Evolutionary conservation across 2,888 invertebrate species (phyloP), one percentile per base, ranked within the genome.

Genomic region (Torymus tubicola): DNA sequence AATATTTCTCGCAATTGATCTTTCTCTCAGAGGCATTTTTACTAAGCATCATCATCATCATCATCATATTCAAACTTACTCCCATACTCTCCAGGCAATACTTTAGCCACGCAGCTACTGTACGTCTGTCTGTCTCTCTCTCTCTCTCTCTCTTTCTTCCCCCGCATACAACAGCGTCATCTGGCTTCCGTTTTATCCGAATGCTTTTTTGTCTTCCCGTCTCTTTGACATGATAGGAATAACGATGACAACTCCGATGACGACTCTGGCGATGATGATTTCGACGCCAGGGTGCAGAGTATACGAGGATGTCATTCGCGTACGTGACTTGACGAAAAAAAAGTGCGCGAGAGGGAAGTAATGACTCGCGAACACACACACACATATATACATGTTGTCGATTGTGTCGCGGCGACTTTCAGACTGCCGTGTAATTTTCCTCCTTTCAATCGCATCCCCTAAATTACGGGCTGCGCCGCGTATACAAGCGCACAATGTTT

Each of bases 111-210:
- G n/a, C 42, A 42, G 42, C 42, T 42, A 42, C 42, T 42, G 42
- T 8, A 57, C 52, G 64, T 70, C 64, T 74, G 74, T 63, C 64
- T 21, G 21, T 21, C 21, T 21, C 42, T 42, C 42, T 8, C 8
- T 8, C 42, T 21, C 69, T 70, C 71, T 53, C 21, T 64, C 42
- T 42, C 42, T 42, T 8, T 42, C 42, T 8, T 42, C 42, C 42
- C 42, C 5, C 31, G 8, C 4, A 42, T 42, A 42, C 42, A 42
- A 42, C 31, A 31, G 31, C 31, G 31, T 31, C 31, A 31, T 42
- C 42, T 42, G 42, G 64, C 52, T 77, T 79, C 65, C 65, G 58
- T 31, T 74, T 79, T 64, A 69, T 63, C 69, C 71, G 60, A 61
- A 57, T 60, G 67, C 21, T 21, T 58, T 78, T 72, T 72, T 74